Conservation (phyloP, 2,797 vertebrate genomes). For the Macropodus opercularis region DNA sequence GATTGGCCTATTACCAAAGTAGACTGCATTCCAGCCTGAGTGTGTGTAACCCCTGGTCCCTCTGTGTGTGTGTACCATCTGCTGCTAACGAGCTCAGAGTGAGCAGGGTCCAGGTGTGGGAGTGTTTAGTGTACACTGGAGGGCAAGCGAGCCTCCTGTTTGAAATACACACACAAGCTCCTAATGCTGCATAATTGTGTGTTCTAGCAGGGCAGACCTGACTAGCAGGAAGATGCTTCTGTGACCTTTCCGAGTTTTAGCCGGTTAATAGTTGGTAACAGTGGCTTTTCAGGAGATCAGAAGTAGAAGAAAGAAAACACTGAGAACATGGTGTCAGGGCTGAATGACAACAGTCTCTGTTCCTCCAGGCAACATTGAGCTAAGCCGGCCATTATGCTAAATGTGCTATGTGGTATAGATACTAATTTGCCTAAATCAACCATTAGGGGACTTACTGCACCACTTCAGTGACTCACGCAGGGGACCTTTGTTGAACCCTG, state of each 20-base stretch:
- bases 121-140: constrained; percentile 75
- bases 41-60: constrained; percentile 66
- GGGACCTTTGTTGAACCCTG: too few species aligned
- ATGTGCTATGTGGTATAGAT: neutral
- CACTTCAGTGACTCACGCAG: neutral
- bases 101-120: constrained; percentile 69
- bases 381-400: neutral
- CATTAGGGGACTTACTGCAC: neutral
- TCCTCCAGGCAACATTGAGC: neutral
- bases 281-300: neutral
- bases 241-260: constrained; percentile 32
- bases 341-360: too few species aligned
- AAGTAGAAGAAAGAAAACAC: neutral
- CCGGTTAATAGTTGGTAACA: constrained; percentile 30
- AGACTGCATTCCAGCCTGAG: constrained; percentile 66
- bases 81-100: constrained; percentile 76
- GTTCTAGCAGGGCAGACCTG: constrained; percentile 19
- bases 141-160: constrained; percentile 65
- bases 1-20: constrained; percentile 71
- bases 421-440: neutral
- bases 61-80: constrained; percentile 58
- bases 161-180: constrained; percentile 23
- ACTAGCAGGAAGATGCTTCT: constrained; percentile 14
- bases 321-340: neutral
- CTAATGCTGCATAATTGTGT: constrained; percentile 48